These are phyloP conservation scores for Tetheella fluctuosa DNA, from an alignment of 2,888 invertebrate genomes.

Conservation along the genomic window DNA sequence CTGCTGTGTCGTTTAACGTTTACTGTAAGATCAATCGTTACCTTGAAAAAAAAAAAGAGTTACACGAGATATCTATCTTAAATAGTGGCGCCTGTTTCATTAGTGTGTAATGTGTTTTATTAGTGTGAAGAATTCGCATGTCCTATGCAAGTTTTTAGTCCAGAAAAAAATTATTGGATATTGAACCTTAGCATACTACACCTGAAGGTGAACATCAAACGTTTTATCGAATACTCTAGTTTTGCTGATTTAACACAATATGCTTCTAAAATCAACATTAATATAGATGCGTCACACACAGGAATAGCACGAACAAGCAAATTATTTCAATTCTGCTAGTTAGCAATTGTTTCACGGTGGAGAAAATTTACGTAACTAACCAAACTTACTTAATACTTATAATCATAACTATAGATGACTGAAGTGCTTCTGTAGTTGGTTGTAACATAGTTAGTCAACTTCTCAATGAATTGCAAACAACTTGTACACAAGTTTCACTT, in stretches of 20 bases:
- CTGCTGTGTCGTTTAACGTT: too few relatives aligned
- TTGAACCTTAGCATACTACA: not conserved
- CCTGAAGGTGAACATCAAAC: not conserved
- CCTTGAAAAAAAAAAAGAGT: too few relatives aligned
- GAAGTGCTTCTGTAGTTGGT: constrained; percentile 27
- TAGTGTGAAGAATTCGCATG: too few relatives aligned
- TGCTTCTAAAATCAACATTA: not conserved
- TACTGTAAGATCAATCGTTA: too few relatives aligned
- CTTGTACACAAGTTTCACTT: constrained; percentile 48
- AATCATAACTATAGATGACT: constrained; percentile 9
- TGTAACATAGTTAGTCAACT: constrained; percentile 45
- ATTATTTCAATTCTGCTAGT: constrained; percentile 4
- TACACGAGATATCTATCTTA: too few relatives aligned
- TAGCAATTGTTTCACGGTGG: not conserved
- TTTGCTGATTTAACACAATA: not conserved
- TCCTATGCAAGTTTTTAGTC: too few relatives aligned
- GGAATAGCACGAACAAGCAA: not conserved
- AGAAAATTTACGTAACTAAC: constrained; percentile 6
- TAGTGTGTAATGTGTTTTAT: too few relatives aligned
- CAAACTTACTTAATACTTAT: constrained; percentile 2
- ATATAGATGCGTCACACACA: not conserved
- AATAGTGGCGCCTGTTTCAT: too few relatives aligned
- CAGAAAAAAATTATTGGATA: not conserved
- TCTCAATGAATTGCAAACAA: constrained; percentile 57
- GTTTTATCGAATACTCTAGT: not conserved